Conservation (phyloP, 1,140 invertebrate species). For the Ceratosolen fusciceps region DNA sequence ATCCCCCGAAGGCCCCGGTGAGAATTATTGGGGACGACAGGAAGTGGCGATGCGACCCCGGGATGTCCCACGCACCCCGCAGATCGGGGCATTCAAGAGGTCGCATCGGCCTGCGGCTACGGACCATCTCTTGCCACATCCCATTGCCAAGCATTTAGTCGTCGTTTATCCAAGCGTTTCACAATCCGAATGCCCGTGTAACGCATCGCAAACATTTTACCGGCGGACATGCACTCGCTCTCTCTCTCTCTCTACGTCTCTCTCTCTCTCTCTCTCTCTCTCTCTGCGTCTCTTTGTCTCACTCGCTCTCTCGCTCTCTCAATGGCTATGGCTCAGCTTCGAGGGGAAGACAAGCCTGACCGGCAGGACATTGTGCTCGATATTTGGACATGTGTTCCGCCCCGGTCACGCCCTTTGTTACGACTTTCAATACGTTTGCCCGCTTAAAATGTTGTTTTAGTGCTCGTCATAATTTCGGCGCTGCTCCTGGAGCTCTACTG, state of each 20-base stretch:
- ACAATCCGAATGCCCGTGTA: constrained; percentile 66
- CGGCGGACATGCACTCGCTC: constrained; percentile 18
- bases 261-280: not conserved
- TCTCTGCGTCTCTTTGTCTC: constrained; percentile 40
- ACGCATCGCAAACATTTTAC: constrained; percentile 70
- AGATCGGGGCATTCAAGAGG: constrained; percentile 17
- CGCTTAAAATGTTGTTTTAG: constrained; percentile 33
- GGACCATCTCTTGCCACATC: constrained; percentile 61
- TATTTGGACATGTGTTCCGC: constrained; percentile 73
- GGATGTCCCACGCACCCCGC: constrained; percentile 19
- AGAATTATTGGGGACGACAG: constrained; percentile 40
- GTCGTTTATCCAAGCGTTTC: constrained; percentile 52
- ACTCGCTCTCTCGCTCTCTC: not conserved
- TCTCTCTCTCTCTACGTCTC: constrained; percentile 37
- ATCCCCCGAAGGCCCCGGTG: not conserved
- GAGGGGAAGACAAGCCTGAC: constrained; percentile 61
- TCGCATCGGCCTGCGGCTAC: not conserved
- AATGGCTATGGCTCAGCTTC: not conserved
- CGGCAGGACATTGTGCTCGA: constrained; percentile 66
- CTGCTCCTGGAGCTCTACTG: not conserved
- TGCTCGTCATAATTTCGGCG: constrained; percentile 25
- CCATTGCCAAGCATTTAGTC: constrained; percentile 62
- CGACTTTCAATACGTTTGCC: constrained; percentile 9
- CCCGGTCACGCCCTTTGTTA: constrained; percentile 71
- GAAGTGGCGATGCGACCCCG: constrained; percentile 20